phyloP scores from a whole-genome alignment of 2,888 invertebrate species.

The Scrobipalpa atriplicella region DNA sequence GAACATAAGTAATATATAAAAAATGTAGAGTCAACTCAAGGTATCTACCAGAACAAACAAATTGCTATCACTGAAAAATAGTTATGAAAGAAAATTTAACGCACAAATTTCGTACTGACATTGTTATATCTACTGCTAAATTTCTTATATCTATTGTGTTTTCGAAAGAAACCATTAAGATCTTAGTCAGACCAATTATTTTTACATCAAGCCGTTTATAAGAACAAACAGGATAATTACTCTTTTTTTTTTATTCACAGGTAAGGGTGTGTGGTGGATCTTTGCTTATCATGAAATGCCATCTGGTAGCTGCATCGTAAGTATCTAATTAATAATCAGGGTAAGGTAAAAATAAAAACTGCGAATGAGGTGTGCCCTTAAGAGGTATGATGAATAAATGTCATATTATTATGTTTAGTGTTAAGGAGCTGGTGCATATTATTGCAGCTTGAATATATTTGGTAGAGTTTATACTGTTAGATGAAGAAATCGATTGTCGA shows the following conservation, averaged over 20 bases:
- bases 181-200: constrained; percentile 32
- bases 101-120: too few species aligned
- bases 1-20: too few species aligned
- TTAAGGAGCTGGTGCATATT: not conserved
- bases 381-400: constrained; percentile 9
- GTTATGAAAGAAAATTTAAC: too few species aligned
- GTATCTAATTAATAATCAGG: constrained; percentile 24
- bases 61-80: too few species aligned
- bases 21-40: too few species aligned
- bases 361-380: constrained; percentile 5
- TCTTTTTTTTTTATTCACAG: constrained; percentile 25
- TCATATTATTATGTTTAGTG: not conserved
- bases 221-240: constrained; percentile 14
- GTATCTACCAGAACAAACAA: too few species aligned
- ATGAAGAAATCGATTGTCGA: too few species aligned
- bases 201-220: constrained; percentile 23
- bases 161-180: constrained; percentile 18
- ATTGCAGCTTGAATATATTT: too few species aligned
- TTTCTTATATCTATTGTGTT: too few species aligned
- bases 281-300: constrained; percentile 21
- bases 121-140: too few species aligned
- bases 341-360: constrained; percentile 1
- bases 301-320: constrained; percentile 23
- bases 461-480: too few species aligned
- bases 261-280: constrained; percentile 20